These are phyloP conservation scores for Parasteatoda lunata DNA, from an alignment of 2,888 invertebrate species.

Conservation along the genomic window DNA sequence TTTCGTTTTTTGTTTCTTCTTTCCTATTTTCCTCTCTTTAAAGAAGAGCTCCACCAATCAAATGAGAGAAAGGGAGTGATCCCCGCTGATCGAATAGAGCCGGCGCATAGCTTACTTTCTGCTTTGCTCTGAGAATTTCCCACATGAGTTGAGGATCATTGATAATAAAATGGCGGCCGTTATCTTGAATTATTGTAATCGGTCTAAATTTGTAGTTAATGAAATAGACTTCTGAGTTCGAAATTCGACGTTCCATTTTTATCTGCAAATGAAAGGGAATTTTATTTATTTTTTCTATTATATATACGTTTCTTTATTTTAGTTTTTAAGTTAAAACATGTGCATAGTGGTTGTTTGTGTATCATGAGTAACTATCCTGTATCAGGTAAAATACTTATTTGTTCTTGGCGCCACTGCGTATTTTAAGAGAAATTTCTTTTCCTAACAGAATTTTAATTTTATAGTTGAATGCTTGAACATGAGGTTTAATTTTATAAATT, in stretches of 20 bases:
- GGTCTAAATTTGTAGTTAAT: not conserved
- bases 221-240: not conserved
- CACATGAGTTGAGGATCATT: conserved; percentile 27
- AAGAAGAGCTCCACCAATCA: conserved; percentile 40
- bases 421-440: too few species aligned
- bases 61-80: conserved; percentile 12
- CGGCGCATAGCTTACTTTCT: conserved; percentile 50
- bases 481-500: too few species aligned
- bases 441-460: too few species aligned
- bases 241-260: not conserved
- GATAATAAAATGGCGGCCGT: conserved; percentile 55
- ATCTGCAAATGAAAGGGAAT: not conserved
- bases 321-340: too few species aligned
- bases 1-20: conserved; percentile 6
- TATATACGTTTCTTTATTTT: too few species aligned
- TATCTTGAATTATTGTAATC: not conserved
- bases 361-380: too few species aligned
- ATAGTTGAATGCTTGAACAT: too few species aligned
- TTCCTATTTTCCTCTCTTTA: conserved; percentile 17
- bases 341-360: too few species aligned
- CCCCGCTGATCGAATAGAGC: conserved; percentile 59
- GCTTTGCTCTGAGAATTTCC: conserved; percentile 13
- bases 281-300: not conserved
- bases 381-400: too few species aligned
- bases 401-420: too few species aligned